phyloP scores from a whole-genome alignment of 2,888 invertebrate species.

The Chaetogeoica ovagalla region DNA sequence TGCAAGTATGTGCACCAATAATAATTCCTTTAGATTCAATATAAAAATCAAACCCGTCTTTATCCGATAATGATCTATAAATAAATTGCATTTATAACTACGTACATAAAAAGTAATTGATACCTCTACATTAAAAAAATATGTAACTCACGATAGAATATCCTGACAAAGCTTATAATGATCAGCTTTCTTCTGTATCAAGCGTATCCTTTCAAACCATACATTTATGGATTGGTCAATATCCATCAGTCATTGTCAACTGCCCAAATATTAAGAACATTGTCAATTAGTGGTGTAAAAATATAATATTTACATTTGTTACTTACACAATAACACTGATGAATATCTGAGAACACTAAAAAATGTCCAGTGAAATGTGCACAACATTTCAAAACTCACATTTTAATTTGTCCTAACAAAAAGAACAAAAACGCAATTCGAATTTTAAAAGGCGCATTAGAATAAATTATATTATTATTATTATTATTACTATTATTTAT shows the following conservation, averaged over 20 bases:
- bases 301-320: background rate
- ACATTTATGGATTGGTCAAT: conserved; percentile 38
- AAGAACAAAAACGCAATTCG: conserved; percentile 34
- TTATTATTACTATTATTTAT: conserved; percentile 15
- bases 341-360: background rate
- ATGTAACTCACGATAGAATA: conserved; percentile 42
- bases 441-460: conserved; percentile 34
- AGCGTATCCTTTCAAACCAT: conserved; percentile 50
- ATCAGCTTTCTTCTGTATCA: conserved; percentile 48
- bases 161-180: conserved; percentile 44
- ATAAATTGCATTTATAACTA: background rate
- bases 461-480: conserved; percentile 16
- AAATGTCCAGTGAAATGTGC: background rate
- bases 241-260: conserved; percentile 49
- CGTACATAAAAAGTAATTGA: background rate
- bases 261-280: conserved; percentile 8
- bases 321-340: conserved; percentile 19
- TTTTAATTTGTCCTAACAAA: conserved; percentile 18
- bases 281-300: background rate
- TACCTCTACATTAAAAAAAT: background rate
- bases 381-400: conserved; percentile 20
- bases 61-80: conserved; percentile 34
- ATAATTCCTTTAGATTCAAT: conserved; percentile 38
- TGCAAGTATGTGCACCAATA: conserved; percentile 32
- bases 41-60: conserved; percentile 24